Evolutionary conservation across 2,888 invertebrate genomes (phyloP), one percentile per base, ranked within the genome.

Genomic region (Drosophila putrida): DNA sequence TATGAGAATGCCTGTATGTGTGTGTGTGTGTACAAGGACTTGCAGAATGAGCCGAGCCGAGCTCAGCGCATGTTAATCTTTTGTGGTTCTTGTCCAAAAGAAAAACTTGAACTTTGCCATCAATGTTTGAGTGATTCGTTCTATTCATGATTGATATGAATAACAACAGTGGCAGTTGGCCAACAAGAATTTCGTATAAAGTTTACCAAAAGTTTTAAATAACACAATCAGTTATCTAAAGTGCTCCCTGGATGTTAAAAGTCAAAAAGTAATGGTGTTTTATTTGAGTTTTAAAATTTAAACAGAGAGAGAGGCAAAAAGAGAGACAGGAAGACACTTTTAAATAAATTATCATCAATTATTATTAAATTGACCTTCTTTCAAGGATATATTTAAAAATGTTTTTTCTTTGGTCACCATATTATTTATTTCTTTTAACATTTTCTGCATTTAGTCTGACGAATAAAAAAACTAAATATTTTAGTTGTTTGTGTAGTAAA

Each of bases 51-150:
- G 78, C 75, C 67, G 46, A 46, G 59, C 55, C 33, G n/a, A 74
- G 77, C 82, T 82, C 62, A 77, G 71, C 77, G 68, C 77, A 69
- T 82, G 82, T 71, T 80, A 75, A 71, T 82, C 82, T 82, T 78
- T 68, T 82, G 74, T 71, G 69, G 67, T 59, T 63, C 66, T 71
- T 72, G 53, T 53, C 71, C 71, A 72, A 72, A 79, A 67, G 63
- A 70, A 79, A 35, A 75, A 75, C 71, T 77, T 82, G 77, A 82
- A 79, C 82, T 77, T 66, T 84, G 71, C 58, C 74, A 68, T 66
- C 77, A 77, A 74, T 71, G 68, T 55, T 67, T 61, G 77, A 75
- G 63, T 67, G 74, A 79, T 67, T 79, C 71, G 53, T 67, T 71
- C 65, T 55, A 51, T 67, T 61, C 76, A 67, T 64, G 63, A 75